phyloP scores from a whole-genome alignment of 2,797 vertebrate species.

The Falco berigora region DNA sequence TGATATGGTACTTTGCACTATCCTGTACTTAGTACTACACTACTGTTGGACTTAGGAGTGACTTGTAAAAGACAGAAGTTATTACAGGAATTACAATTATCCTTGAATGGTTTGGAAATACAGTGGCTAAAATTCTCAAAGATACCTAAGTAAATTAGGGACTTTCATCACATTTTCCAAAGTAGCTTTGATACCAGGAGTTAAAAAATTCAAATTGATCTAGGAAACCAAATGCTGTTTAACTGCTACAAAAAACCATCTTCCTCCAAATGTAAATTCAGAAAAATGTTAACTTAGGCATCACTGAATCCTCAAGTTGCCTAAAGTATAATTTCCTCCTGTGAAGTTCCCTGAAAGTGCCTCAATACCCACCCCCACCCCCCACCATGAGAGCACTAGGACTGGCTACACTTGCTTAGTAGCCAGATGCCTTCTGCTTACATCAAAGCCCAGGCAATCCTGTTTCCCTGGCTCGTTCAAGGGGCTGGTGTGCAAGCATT shows the following conservation, averaged over 20 bases:
- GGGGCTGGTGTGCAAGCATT: neutral
- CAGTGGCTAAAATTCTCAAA: neutral
- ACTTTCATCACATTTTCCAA: neutral
- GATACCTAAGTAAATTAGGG: neutral
- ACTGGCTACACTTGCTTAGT: neutral
- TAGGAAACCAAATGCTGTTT: neutral
- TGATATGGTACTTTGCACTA: neutral
- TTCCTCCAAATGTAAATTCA: neutral
- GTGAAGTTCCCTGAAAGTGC: neutral
- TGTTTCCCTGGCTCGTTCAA: neutral
- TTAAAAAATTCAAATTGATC: neutral
- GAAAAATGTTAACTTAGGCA: neutral
- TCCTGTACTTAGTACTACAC: neutral
- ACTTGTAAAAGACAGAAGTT: neutral
- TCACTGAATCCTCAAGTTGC: neutral
- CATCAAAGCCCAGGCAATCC: neutral
- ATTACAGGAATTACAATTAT: neutral
- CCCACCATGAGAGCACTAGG: neutral
- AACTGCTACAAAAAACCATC: neutral
- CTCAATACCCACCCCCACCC: neutral
- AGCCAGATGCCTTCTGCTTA: fast-evolving
- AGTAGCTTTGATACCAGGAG: neutral
- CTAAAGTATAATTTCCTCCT: neutral
- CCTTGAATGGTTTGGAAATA: neutral
- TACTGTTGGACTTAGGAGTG: neutral